These are phyloP conservation scores for Ranitomeya variabilis DNA, from an alignment of 2,113 vertebrate species.

Conservation along the genomic window DNA sequence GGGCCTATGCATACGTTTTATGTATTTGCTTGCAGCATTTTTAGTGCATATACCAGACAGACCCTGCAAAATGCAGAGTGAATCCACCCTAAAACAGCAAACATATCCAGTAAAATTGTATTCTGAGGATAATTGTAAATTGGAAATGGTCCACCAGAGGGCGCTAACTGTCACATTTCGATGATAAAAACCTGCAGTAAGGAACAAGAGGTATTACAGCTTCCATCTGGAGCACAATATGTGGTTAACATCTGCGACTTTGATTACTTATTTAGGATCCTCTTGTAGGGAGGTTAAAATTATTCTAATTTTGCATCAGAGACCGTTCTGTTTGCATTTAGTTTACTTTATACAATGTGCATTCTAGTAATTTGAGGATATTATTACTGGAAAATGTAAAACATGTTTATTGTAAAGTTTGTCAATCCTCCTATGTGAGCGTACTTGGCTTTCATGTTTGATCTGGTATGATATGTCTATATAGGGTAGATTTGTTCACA, in stretches of 20 bases:
- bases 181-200: background rate
- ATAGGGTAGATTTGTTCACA: too few relatives aligned
- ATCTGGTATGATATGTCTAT: too few relatives aligned
- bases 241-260: background rate
- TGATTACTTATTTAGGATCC: background rate
- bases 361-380: background rate
- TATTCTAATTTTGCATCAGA: background rate
- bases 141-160: conserved; percentile 4
- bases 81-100: background rate
- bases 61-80: too few relatives aligned
- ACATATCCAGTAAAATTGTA: background rate
- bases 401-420: background rate
- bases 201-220: background rate
- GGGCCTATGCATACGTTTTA: too few relatives aligned
- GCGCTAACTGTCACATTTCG: background rate
- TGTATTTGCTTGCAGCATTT: too few relatives aligned
- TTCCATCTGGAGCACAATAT: background rate
- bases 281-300: background rate
- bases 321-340: background rate
- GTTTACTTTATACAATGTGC: background rate
- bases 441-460: too few relatives aligned
- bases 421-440: too few relatives aligned
- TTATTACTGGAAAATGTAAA: background rate
- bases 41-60: too few relatives aligned
- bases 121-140: background rate